Evolutionary conservation across 2,113 vertebrate genomes (phyloP).

Genomic region (Alexandromys fortis): DNA sequence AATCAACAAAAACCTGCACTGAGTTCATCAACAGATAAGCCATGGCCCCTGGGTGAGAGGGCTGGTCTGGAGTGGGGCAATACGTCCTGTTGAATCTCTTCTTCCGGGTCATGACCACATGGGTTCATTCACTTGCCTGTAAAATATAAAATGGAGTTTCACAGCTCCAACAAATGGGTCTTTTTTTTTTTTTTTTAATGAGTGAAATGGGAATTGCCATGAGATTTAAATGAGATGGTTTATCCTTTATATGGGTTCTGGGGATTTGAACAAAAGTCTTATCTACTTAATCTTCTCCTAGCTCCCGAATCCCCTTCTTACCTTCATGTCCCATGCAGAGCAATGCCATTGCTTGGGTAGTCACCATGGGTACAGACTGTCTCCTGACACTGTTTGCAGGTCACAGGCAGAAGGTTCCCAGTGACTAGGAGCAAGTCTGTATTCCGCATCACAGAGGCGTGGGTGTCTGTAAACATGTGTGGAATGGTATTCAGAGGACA

Average conservation of each 20-base stretch:
- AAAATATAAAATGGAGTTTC: background rate
- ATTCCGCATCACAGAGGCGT: rapidly evolving
- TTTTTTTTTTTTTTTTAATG: background rate
- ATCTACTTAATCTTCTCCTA: background rate
- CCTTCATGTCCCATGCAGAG: rapidly evolving
- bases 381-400: background rate
- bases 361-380: rapidly evolving
- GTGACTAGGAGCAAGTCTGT: background rate
- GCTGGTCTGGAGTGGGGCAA: rapidly evolving
- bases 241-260: background rate
- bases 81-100: background rate
- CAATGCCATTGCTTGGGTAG: too few species aligned
- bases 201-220: background rate
- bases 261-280: background rate
- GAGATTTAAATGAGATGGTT: too few species aligned
- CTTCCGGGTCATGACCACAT: background rate
- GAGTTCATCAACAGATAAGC: background rate
- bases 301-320: too few species aligned
- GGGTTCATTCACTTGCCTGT: background rate
- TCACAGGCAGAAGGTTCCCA: rapidly evolving
- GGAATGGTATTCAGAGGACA: background rate
- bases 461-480: background rate
- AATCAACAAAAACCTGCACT: background rate
- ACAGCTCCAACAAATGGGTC: background rate
- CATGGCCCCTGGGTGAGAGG: too few species aligned